Base-by-base conservation (phyloP, 2,113 vertebrate genomes). In the Zapus hudsonius region DNA sequence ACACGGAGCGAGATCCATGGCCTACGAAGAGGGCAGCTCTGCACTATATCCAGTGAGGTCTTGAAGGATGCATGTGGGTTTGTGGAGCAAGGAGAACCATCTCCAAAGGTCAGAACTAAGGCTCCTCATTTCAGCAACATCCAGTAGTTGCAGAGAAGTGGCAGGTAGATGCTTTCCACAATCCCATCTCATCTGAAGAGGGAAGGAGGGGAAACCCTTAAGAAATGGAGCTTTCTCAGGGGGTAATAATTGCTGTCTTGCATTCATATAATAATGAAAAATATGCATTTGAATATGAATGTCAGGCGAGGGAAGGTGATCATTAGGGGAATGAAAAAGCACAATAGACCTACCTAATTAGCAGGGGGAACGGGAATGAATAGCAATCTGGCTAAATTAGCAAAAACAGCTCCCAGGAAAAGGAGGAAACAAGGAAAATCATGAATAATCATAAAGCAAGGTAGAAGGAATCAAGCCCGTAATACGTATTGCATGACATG, bases 281-380 rank as follows among this genome's bases (percentile, higher is more conserved):
- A 67, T 80, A 76, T 57, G 74, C 40, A 92, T 91, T 89, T 95
- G 87, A 94, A 87, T 95, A 91, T 90, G 93, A 96, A 91, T 94
- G 75, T 91, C 69, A 76, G 84, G 70, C 78, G 83, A 91, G 76
- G 67, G 59, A 89, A 95, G 47, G 89, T 83, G 66, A 78, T 92
- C 88, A 90, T 93, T 95, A 95, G 61, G 40, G n/a, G 52, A 69
- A 90, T 83, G 38, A 52, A 61, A 78, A 92, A 73, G 84, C 52
- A 87, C 76, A 84, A 73, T 66, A 84, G 91, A 63, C 87, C 59
- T 79, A 86, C 47, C 91, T 95, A 83, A 93, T 95, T 92, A 93
- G 87, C 81, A 83, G 74, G 64, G 87, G 38, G 27, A 33, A 70
- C 47, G 69, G 72, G 63, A 74, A 59, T 78, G 57, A 84, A 90